These are phyloP conservation scores for Gallinago media DNA, from an alignment of 2,113 vertebrate genomes.

Conservation along the genomic window DNA sequence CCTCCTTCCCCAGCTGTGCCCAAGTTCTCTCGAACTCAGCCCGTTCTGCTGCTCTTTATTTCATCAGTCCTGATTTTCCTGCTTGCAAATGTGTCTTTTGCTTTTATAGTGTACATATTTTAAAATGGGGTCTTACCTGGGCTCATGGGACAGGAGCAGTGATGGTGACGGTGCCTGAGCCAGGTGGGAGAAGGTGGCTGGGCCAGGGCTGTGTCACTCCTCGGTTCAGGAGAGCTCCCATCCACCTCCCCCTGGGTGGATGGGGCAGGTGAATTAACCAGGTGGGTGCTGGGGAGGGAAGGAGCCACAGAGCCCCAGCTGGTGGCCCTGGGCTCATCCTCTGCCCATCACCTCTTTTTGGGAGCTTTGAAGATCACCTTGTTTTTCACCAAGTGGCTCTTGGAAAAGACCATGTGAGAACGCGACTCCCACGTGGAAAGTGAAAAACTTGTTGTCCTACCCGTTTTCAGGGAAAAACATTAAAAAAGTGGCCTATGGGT, in stretches of 20 bases:
- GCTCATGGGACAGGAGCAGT: not conserved
- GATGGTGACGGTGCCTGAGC: not conserved
- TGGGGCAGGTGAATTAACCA: not conserved
- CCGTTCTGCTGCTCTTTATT: not conserved
- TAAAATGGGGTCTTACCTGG: not conserved
- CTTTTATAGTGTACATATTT: not conserved
- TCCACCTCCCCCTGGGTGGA: not conserved
- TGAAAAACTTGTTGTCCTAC: not conserved
- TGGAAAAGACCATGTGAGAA: not conserved
- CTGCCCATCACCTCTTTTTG: not conserved
- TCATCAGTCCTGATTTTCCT: not conserved
- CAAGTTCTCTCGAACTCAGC: not conserved
- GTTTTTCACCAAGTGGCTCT: not conserved
- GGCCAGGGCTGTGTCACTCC: not conserved
- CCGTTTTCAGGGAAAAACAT: not conserved
- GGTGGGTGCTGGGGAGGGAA: not conserved
- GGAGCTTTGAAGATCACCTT: not conserved
- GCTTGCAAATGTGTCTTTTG: not conserved
- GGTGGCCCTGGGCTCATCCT: rapidly evolving
- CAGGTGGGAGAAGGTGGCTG: not conserved
- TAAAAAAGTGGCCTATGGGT: not conserved
- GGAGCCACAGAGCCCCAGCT: not conserved
- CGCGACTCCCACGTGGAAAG: not conserved
- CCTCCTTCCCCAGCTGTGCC: not conserved
- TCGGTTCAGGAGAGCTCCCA: not conserved